Conservation (phyloP, 2,113 vertebrate genomes). For the Grallaria varia region DNA sequence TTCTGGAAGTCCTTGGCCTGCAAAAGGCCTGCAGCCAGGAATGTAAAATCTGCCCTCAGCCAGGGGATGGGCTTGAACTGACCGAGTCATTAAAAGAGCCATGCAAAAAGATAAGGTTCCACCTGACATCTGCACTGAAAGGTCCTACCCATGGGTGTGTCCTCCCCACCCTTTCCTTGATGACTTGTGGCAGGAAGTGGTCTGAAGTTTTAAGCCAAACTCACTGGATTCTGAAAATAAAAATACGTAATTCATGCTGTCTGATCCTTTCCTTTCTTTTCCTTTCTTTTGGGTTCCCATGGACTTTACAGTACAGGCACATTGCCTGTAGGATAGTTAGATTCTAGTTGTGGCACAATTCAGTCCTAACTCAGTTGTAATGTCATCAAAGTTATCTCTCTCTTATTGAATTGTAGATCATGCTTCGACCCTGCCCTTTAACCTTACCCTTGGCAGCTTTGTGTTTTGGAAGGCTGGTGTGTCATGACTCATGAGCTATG, state of each 20-base stretch:
- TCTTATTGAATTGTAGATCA: not conserved
- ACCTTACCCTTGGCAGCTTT: not conserved
- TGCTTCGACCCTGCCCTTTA: not conserved
- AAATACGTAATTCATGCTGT: not conserved
- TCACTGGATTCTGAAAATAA: not conserved
- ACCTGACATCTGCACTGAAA: not conserved
- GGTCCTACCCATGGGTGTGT: fast-evolving
- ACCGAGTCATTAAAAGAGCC: not conserved
- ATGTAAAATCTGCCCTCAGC: not conserved
- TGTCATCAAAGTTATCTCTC: not conserved
- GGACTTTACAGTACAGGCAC: not conserved
- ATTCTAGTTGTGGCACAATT: not conserved
- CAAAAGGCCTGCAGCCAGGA: not conserved
- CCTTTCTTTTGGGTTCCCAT: not conserved
- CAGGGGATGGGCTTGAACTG: not conserved
- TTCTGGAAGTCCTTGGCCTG: not conserved
- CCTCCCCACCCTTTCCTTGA: not conserved
- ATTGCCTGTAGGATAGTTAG: not conserved
- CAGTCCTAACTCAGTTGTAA: not conserved
- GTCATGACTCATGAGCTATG: fast-evolving
- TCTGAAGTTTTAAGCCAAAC: not conserved
- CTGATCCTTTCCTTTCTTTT: not conserved
- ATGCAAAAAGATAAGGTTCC: not conserved
- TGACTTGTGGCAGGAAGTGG: not conserved
- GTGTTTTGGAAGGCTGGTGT: not conserved